phyloP scores from a whole-genome alignment of 1,140 invertebrate genomes.

The Eumeta japonica region DNA sequence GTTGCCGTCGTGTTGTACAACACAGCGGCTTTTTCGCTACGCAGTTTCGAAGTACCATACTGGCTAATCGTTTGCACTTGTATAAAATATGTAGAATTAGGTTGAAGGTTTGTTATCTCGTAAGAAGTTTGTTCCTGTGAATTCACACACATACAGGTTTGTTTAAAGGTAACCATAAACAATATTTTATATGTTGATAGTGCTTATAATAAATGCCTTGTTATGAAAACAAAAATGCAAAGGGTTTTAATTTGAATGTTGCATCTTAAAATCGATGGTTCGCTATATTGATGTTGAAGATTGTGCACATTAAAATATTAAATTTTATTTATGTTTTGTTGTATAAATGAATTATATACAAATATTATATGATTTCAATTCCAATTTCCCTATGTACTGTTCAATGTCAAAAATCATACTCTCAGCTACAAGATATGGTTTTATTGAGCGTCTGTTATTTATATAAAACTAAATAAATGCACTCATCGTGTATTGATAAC shows the following conservation, averaged over 20 bases:
- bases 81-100: slow-evolving; percentile 67
- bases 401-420: no score
- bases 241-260: no score
- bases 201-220: neutral
- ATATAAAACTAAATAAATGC: slow-evolving; percentile 2
- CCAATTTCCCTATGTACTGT: no score
- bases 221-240: neutral
- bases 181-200: slow-evolving; percentile 16
- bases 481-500: neutral
- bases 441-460: no score
- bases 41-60: slow-evolving; percentile 63
- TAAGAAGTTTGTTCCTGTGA: slow-evolving; percentile 61
- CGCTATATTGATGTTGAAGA: no score
- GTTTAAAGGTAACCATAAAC: slow-evolving; percentile 9
- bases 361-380: no score
- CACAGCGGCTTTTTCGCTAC: slow-evolving; percentile 65
- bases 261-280: no score
- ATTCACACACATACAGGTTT: slow-evolving; percentile 5
- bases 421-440: no score
- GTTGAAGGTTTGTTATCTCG: slow-evolving; percentile 62
- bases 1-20: slow-evolving; percentile 65
- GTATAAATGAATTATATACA: no score
- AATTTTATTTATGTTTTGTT: no score
- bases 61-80: slow-evolving; percentile 70
- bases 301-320: no score